Conservation (phyloP, 2,888 invertebrate genomes). For the Agrochola lota region DNA sequence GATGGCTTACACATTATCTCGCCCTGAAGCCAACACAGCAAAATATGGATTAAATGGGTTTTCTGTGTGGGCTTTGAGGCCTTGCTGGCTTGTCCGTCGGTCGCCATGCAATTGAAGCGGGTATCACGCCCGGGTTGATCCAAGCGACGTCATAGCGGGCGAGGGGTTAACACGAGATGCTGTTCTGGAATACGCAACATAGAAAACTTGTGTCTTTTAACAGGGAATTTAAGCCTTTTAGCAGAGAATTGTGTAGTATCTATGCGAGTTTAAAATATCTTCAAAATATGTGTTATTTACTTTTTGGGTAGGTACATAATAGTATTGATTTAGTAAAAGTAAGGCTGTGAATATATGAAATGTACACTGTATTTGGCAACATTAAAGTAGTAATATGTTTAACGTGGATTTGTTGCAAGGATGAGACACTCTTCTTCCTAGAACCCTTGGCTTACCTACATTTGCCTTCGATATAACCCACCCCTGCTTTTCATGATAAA, state of each 20-base stretch:
- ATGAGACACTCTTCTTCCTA: neutral
- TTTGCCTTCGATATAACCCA: neutral
- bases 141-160: neutral
- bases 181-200: conserved; percentile 35
- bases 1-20: neutral
- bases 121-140: conserved; percentile 30
- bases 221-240: conserved; percentile 4
- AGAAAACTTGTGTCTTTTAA: conserved; percentile 3
- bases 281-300: neutral
- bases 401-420: neutral
- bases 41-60: conserved; percentile 27
- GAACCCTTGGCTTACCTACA: neutral
- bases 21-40: conserved; percentile 6
- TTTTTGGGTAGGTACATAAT: neutral
- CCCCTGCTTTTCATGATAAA: neutral
- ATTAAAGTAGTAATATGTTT: neutral
- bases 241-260: neutral
- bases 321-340: neutral
- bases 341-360: neutral
- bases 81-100: conserved; percentile 15
- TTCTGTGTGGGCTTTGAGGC: conserved; percentile 23
- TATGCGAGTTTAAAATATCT: neutral
- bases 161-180: conserved; percentile 27
- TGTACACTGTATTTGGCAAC: neutral
- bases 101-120: neutral